Percentiles rank a stretch among this genome's conserved stretches.
phyloP scores from a whole-genome alignment of 2,888 invertebrate genomes.

The Drosophila koepferae region DNA sequence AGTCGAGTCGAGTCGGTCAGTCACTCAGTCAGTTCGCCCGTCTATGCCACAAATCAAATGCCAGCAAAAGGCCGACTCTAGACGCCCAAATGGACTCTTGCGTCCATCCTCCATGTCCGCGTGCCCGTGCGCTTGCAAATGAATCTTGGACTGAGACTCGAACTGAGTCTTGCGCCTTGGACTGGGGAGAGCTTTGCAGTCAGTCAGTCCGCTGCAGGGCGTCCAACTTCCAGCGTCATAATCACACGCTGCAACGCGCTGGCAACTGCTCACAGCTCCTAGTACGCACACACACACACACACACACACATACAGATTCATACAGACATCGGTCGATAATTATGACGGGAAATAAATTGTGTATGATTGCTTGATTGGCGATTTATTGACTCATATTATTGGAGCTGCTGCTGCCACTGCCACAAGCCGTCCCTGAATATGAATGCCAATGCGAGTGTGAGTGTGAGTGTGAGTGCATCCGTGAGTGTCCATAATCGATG shows the following conservation, averaged over 20 bases:
- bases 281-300: conserved; percentile 20
- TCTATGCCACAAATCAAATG: conserved; percentile 78
- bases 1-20: conserved; percentile 9
- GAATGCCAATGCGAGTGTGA: conserved; percentile 21
- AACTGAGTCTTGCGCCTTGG: conserved; percentile 1
- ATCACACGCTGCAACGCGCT: conserved; percentile 68
- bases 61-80: conserved; percentile 55
- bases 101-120: conserved; percentile 11
- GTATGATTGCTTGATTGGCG: conserved; percentile 83
- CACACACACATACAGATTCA: conserved; percentile 8
- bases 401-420: conserved; percentile 57
- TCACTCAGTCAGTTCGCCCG: conserved; percentile 47
- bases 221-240: conserved; percentile 79
- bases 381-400: conserved; percentile 84
- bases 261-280: conserved; percentile 26
- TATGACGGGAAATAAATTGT: conserved; percentile 85
- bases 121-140: conserved; percentile 37
- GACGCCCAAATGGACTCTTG: conserved; percentile 32
- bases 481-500: conserved; percentile 83
- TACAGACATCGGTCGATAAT: conserved; percentile 69
- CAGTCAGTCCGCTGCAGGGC: conserved; percentile 70
- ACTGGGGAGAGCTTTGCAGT: conserved; percentile 34
- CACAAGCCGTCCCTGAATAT: conserved; percentile 35
- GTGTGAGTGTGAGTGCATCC: conserved; percentile 50
- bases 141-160: conserved; percentile 32